Base-by-base conservation (phyloP, 2,797 vertebrate species). In the Muscicapa striata region DNA sequence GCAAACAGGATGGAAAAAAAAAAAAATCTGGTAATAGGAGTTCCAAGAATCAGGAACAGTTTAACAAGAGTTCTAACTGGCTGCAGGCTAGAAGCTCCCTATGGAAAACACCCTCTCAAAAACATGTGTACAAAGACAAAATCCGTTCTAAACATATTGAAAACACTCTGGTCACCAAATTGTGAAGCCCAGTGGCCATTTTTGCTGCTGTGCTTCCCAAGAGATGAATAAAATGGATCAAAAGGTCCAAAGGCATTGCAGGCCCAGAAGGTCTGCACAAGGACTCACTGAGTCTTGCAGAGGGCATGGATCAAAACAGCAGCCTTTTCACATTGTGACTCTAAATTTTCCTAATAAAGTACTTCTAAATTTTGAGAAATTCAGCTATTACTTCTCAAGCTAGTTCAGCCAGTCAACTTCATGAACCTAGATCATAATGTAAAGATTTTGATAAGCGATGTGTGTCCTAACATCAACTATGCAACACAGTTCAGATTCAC, bases 111-210 rank as follows among this genome's bases (percentile, higher is more conserved):
- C 17, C 15, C 21, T 78, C 46, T 38, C 30, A 51, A 72, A 80
- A 75, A 22, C 21, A 77, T 0, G 0, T 0, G 0, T 26, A 72
- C 15, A 3, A 66, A 89, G 45, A 63, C 16, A 84, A 87, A 87
- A 85, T 26, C 13, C 61, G 5, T 72, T 87, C 64, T 45, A 51
- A 77, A 54, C 6, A 7, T 55, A 61, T 0, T 9, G 29, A 64
- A 77, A 90, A 40, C 41, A 82, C 57, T 61, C 49, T 57, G 41
- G 61, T 23, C 19, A 49, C 57, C 57, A 49, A 70, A 67, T 1
- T 61, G 13, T 0, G 0, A 51, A 66, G 34, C 14, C 24, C 24
- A 41, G 48, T 1, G 2, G 20, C 23, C 13, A 30, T 30, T 86
- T 86, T 32, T 11, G 5, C 48, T 84, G 76, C 41, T 67, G 59